Conservation (phyloP, 1,140 invertebrate species). For the Lamellibrachia luymesi region DNA sequence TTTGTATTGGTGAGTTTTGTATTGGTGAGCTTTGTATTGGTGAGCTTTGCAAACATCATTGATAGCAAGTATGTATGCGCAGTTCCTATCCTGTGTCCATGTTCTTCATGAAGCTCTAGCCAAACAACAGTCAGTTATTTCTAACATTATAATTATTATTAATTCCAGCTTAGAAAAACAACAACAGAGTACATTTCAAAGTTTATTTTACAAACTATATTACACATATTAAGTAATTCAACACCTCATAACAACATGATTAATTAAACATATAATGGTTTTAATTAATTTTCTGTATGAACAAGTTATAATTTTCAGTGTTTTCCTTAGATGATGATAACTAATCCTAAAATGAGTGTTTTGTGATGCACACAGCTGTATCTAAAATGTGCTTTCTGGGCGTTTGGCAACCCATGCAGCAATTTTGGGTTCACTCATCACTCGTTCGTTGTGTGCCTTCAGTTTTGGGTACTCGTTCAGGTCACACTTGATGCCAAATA, state of each 20-base stretch:
- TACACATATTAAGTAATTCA: not conserved
- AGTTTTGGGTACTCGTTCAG: constrained; percentile 15
- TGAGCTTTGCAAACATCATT: not conserved
- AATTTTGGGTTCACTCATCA: constrained; percentile 19
- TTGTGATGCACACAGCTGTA: not conserved
- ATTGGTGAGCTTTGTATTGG: not conserved
- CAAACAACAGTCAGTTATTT: not conserved
- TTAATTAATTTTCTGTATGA: not conserved
- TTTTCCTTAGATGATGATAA: not conserved
- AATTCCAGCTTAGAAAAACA: not conserved
- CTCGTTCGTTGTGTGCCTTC: constrained; percentile 16
- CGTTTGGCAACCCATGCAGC: constrained; percentile 22
- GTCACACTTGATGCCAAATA: not conserved
- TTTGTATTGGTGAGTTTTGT: no score
- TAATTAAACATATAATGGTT: not conserved
- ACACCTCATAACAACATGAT: no score
- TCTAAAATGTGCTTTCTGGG: constrained; percentile 14
- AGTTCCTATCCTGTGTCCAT: not conserved
- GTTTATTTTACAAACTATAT: not conserved
- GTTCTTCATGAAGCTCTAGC: not conserved
- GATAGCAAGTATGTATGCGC: not conserved
- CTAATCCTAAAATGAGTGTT: not conserved
- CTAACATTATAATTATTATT: not conserved
- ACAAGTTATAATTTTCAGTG: not conserved
- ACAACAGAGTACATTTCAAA: not conserved